phyloP scores from a whole-genome alignment of 1,140 invertebrate genomes.

The Heliothis virescens region DNA sequence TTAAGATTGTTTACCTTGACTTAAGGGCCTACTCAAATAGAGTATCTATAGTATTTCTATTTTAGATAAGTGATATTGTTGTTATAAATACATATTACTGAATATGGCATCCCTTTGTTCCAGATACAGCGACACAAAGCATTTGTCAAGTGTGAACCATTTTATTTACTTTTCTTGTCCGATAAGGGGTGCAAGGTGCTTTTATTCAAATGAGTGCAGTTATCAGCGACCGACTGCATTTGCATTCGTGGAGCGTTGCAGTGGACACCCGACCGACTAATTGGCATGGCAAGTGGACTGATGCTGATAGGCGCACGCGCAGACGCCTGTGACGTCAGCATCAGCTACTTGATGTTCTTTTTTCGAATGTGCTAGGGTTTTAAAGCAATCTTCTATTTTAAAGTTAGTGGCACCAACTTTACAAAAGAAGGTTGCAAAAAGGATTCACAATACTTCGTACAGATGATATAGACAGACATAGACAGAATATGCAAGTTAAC shows the following conservation, averaged over 20 bases:
- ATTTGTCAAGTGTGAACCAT: background rate
- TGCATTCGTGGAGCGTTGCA: constrained; percentile 34
- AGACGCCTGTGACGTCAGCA: background rate
- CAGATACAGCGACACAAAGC: background rate
- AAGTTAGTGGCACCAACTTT: no score
- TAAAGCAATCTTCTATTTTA: no score
- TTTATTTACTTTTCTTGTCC: background rate
- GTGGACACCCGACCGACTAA: constrained; percentile 36
- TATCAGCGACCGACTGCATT: constrained; percentile 17
- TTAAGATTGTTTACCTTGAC: no score
- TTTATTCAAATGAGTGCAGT: constrained; percentile 39
- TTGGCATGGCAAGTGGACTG: constrained; percentile 20
- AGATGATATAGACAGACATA: no score
- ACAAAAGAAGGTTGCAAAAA: no score
- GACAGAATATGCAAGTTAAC: no score
- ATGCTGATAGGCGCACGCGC: constrained; percentile 15
- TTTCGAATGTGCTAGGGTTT: background rate
- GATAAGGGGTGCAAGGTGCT: background rate
- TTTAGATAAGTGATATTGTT: no score
- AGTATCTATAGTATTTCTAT: no score
- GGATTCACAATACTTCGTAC: no score
- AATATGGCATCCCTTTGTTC: no score
- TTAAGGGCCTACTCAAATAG: no score
- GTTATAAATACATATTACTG: no score
- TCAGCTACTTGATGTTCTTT: background rate